These are phyloP conservation scores for Nylanderia fulva DNA, from an alignment of 1,140 invertebrate species.

Conservation along the genomic window DNA sequence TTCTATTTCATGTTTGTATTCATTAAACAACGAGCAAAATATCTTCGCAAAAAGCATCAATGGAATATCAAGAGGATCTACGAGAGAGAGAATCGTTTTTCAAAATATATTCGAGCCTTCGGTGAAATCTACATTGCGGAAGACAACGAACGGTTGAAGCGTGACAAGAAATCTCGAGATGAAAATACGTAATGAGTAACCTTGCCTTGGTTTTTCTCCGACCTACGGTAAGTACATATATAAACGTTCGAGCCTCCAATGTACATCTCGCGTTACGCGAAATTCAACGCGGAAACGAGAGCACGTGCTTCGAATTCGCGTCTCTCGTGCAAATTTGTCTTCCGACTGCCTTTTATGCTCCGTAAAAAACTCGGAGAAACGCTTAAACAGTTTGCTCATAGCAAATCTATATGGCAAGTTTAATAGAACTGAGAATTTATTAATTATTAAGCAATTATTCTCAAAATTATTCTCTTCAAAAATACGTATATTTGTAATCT, in stretches of 20 bases:
- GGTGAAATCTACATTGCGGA: slow-evolving; percentile 33
- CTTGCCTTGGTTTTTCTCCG: slow-evolving; percentile 32
- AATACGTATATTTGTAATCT: neutral
- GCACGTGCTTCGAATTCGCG: slow-evolving; percentile 26
- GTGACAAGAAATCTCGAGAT: slow-evolving; percentile 59
- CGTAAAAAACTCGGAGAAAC: neutral
- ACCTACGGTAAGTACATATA: neutral
- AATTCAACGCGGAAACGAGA: neutral
- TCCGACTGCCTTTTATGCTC: neutral
- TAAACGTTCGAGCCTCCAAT: slow-evolving; percentile 29
- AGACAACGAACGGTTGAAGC: slow-evolving; percentile 56
- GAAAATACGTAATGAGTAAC: slow-evolving; percentile 64
- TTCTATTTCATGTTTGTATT: slow-evolving; percentile 10
- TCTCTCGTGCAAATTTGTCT: slow-evolving; percentile 30
- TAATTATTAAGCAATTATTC: neutral
- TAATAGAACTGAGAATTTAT: neutral
- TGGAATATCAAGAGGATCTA: slow-evolving; percentile 2
- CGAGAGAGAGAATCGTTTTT: neutral
- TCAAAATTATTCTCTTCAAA: neutral
- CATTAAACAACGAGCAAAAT: slow-evolving; percentile 18
- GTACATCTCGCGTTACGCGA: slow-evolving; percentile 12
- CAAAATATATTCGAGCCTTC: slow-evolving; percentile 3
- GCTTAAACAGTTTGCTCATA: neutral
- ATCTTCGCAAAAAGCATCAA: slow-evolving; percentile 3
- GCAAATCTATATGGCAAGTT: neutral